Evolutionary conservation across 1,140 invertebrate genomes (phyloP), one percentile per base, ranked within the genome.

Genomic region (Trichonephila clavipes): DNA sequence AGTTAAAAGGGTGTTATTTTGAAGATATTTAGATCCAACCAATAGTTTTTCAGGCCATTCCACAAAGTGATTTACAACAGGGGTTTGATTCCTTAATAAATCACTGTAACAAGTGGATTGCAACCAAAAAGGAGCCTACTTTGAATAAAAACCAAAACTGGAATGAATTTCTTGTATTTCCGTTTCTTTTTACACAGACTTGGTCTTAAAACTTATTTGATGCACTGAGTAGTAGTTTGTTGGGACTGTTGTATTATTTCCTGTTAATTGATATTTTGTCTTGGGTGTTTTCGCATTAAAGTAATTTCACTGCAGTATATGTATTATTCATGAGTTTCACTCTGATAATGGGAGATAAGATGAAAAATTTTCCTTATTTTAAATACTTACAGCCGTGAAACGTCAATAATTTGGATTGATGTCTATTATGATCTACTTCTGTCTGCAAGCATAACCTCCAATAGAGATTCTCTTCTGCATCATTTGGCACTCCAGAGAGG

Each of bases 391-490:
- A 90, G 0, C 18, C 24, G 10, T 18, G 21, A 5, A 90, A 19
- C 3, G 88, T 90, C 0, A 8, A 10, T 0, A 90, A 1, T 2
- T n/a, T 81, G 19, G 44, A 40, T 4, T 40, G 1, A 44, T 77
- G 66, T 21, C 72, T 7, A 18, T 28, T 4, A n/a, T 77, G 88
- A 44, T 90, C 28, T 51, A 90, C 58, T 19, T 90, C 88, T 5
- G 58, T 92, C 81, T 82, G 90, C 16, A 34, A 1, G 59, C 90
- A 92, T 8, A 92, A 28, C 40, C 62, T 44, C 90, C 90, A 92
- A 12, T 83, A 92, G 18, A 83, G 18, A 10, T 92, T 85, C 14
- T 85, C 90, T 21, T 92, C 90, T 1, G 81, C 81, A 19, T 92
- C 90, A 28, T 92, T 92, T 0, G 90, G 90, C 0, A 92, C 90